These are phyloP conservation scores for Heliconius nattereri DNA, from an alignment of 1,140 invertebrate genomes.

Conservation along the genomic window DNA sequence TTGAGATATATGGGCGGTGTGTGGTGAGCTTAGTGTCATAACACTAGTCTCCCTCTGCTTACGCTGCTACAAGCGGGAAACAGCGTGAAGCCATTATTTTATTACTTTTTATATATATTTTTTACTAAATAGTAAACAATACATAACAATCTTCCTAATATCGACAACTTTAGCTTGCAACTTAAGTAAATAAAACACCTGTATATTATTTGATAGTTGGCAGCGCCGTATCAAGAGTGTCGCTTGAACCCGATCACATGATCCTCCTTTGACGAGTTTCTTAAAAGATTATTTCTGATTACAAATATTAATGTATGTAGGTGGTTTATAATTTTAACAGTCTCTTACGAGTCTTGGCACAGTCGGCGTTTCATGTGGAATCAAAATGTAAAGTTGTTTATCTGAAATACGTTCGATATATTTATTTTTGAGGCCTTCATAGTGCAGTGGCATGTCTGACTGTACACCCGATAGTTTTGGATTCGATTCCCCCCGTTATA, in stretches of 20 bases:
- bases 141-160: not conserved
- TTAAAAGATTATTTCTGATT: conserved; percentile 63
- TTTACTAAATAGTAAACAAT: too few species aligned
- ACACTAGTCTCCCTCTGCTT: too few species aligned
- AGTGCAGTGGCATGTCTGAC: not conserved
- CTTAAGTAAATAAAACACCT: conserved; percentile 22
- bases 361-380: conserved; percentile 25
- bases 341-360: conserved; percentile 43
- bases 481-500: not conserved
- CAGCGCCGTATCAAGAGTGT: conserved; percentile 44
- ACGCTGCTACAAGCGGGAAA: too few species aligned
- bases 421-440: not conserved
- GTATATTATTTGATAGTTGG: conserved; percentile 48
- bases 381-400: not conserved
- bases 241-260: conserved; percentile 51
- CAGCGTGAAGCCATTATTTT: too few species aligned
- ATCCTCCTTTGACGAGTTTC: conserved; percentile 49
- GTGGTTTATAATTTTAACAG: conserved; percentile 51
- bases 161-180: not conserved
- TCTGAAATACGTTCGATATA: conserved; percentile 1
- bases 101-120: too few species aligned
- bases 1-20: too few species aligned
- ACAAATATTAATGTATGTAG: conserved; percentile 56
- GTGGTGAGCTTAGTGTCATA: too few species aligned
- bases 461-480: not conserved